These are phyloP conservation scores for Carassius gibelio DNA, from an alignment of 2,113 vertebrate species.

Conservation along the genomic window DNA sequence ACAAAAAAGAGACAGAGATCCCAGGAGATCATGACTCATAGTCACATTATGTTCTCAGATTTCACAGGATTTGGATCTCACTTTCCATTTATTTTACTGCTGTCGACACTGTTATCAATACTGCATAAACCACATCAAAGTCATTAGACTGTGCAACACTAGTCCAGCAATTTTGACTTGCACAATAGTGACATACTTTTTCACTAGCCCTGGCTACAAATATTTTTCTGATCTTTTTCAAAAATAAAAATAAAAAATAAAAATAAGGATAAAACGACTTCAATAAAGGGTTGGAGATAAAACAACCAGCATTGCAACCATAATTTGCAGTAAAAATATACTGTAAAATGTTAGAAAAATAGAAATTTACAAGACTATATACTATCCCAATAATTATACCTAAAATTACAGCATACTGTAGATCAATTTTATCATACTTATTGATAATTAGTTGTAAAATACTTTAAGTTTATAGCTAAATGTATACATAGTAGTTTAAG, in stretches of 20 bases:
- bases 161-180: background rate
- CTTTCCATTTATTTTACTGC: slow-evolving; percentile 28
- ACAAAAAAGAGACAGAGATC: slow-evolving; percentile 32
- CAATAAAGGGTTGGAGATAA: background rate
- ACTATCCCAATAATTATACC: background rate
- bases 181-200: background rate
- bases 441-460: background rate
- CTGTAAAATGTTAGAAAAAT: background rate
- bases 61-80: slow-evolving; percentile 35
- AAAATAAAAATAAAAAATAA: background rate
- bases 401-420: background rate
- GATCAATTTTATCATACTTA: background rate
- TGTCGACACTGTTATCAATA: background rate
- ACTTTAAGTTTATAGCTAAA: background rate
- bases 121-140: slow-evolving; percentile 9
- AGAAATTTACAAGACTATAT: background rate
- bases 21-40: slow-evolving; percentile 37
- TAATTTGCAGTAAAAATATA: background rate
- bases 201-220: background rate
- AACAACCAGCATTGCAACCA: background rate
- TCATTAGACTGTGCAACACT: background rate
- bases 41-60: slow-evolving; percentile 35
- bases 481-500: background rate
- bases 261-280: background rate
- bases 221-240: background rate